Evolutionary conservation across 2,113 vertebrate genomes (phyloP), one percentile per base, ranked within the genome.

Genomic region (Centrocercus urophasianus): DNA sequence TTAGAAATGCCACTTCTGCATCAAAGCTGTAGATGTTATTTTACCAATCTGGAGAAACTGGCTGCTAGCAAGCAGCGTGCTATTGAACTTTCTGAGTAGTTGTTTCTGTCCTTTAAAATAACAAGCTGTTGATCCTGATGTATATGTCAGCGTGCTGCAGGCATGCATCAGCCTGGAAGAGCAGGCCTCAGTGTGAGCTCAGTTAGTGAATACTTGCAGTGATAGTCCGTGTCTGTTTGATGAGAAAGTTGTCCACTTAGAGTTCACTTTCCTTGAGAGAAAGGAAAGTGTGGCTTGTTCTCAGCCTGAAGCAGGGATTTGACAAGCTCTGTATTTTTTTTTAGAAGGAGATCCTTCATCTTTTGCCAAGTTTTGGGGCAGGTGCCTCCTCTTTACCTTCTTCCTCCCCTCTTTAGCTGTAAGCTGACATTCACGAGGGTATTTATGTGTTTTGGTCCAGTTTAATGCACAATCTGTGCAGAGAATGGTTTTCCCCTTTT

Each of bases 251-350:
- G 20, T 21, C 73, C 19, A 5, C 27, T 75, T 64, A 8, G 22
- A 72, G 48, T 18, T 64, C 59, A 20, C 40, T 90, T 80, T 42
- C 3, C 2, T 22, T 65, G 72, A 14, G 30, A 57, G 72, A 74
- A 50, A 38, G 74, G 52, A 32, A 43, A 57, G 42, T 0, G 4
- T 10, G 36, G 65, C 65, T 54, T 45, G 18, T 85, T 78, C 50
- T 54, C 64, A 38, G 30, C 36, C 54, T 2, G 0, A 30, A 32
- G 38, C 0, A 3, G 43, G 36, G 59, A 18, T 83, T 43, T 72
- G 63, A 90, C 48, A 57, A 47, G 59, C 15, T 65, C 75, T 40
- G 13, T 83, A 0, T 77, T 88, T 92, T 7, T 7, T 7, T 57
- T 20, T 36, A 45, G 38, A 48, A 38, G 19, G 42, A 50, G 14